Percentiles rank a stretch among this genome's conserved stretches.
Conservation (phyloP, 1,140 invertebrate species). For the Drosophila pachea region DNA sequence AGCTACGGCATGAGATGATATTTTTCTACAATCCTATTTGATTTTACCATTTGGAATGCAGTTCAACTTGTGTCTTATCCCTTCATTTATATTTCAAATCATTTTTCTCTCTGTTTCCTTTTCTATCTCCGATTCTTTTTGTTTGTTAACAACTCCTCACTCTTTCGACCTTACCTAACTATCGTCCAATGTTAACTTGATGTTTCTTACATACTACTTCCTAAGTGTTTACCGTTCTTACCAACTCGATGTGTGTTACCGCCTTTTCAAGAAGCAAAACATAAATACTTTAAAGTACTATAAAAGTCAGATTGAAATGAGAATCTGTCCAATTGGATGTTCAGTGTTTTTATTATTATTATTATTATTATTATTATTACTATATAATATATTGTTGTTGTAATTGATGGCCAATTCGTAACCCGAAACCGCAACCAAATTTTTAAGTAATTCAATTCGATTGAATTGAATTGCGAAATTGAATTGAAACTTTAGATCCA, state of each 20-base stretch:
- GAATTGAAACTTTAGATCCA: constrained; percentile 44
- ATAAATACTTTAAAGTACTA: constrained; percentile 16
- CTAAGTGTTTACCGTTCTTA: constrained; percentile 61
- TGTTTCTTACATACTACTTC: constrained; percentile 45
- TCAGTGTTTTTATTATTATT: constrained; percentile 29
- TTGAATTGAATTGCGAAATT: constrained; percentile 35
- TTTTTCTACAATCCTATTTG: neutral
- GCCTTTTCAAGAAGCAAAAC: constrained; percentile 31
- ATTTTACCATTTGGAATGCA: constrained; percentile 19
- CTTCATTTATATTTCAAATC: constrained; percentile 27
- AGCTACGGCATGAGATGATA: constrained; percentile 46
- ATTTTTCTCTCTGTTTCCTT: constrained; percentile 20
- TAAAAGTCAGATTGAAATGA: constrained; percentile 6
- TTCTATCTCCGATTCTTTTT: neutral
- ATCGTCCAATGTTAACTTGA: constrained; percentile 34
- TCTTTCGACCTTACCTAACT: constrained; percentile 27
- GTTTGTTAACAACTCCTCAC: constrained; percentile 30
- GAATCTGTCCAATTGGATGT: constrained; percentile 47
- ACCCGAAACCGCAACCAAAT: constrained; percentile 39
- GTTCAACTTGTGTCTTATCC: constrained; percentile 52
- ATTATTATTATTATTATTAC: constrained; percentile 64
- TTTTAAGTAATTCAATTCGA: constrained; percentile 32
- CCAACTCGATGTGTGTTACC: constrained; percentile 58
- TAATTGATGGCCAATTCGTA: constrained; percentile 55
- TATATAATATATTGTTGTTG: constrained; percentile 56